A percentile compares a stretch with the other conserved stretches of the same genome.
These are phyloP conservation scores for Camponotus floridanus DNA, from an alignment of 1,140 invertebrate species.

Conservation along the genomic window DNA sequence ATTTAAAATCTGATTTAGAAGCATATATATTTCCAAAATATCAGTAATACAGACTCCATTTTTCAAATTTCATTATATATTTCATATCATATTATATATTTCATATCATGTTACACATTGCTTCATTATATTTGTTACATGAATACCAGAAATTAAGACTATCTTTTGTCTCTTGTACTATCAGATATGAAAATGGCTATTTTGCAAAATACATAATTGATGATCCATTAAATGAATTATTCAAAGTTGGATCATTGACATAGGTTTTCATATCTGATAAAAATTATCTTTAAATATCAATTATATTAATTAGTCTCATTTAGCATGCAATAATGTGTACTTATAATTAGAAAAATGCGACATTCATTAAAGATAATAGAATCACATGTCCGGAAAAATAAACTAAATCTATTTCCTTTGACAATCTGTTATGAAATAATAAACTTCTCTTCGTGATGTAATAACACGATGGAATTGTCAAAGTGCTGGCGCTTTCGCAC, in stretches of 20 bases:
- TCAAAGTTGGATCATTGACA: background rate
- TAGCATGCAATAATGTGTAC: conserved; percentile 4
- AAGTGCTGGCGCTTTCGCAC: conserved; percentile 33
- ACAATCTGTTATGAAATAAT: conserved; percentile 64
- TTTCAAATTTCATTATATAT: background rate
- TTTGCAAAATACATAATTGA: background rate
- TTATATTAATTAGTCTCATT: conserved; percentile 33
- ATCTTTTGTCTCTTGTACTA: background rate
- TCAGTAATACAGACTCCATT: background rate
- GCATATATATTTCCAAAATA: conserved; percentile 12
- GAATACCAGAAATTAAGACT: conserved; percentile 20
- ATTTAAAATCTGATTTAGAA: conserved; percentile 30
- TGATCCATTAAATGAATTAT: conserved; percentile 1
- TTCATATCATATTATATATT: background rate
- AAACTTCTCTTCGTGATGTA: conserved; percentile 30
- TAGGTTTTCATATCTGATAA: conserved; percentile 36
- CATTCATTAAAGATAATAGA: conserved; percentile 26
- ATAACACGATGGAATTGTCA: conserved; percentile 1
- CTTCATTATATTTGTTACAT: conserved; percentile 6
- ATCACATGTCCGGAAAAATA: conserved; percentile 15
- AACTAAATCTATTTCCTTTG: conserved; percentile 61
- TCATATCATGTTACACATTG: background rate
- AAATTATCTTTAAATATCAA: conserved; percentile 31
- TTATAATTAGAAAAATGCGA: conserved; percentile 22
- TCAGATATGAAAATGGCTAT: background rate